A percentile compares a stretch with the other conserved stretches of the same genome.
Conservation (phyloP, 2,888 invertebrate species). For the Apeira syringaria region DNA sequence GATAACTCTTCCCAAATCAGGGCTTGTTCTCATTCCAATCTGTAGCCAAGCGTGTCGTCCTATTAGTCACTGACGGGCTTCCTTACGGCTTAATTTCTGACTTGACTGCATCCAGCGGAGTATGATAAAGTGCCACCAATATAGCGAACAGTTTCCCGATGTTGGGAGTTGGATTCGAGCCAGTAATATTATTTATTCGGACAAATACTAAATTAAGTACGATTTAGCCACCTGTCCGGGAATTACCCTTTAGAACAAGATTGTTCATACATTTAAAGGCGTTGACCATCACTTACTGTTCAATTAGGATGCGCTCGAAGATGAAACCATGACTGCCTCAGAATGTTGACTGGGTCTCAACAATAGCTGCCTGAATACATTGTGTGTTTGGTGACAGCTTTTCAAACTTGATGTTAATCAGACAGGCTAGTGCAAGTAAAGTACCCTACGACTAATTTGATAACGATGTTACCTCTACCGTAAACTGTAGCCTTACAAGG, state of each 20-base stretch:
- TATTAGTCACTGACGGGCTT: conserved; percentile 23
- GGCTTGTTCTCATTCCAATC: conserved; percentile 6
- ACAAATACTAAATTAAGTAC: conserved; percentile 40
- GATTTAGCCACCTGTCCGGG: neutral
- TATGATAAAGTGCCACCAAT: conserved; percentile 43
- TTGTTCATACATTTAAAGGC: too few species aligned
- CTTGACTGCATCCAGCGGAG: conserved; percentile 17
- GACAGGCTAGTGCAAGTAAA: too few species aligned
- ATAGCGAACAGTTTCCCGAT: conserved; percentile 44
- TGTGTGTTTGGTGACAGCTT: too few species aligned
- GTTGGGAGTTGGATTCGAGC: conserved; percentile 44
- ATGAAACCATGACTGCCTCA: too few species aligned
- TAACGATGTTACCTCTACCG: too few species aligned
- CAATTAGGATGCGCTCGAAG: too few species aligned
- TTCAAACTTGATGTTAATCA: too few species aligned
- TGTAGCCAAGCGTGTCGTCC: conserved; percentile 6
- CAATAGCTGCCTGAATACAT: too few species aligned
- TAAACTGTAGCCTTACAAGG: too few species aligned
- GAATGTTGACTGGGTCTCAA: too few species aligned
- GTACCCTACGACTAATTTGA: too few species aligned
- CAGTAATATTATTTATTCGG: conserved; percentile 57
- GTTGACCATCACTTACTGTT: too few species aligned
- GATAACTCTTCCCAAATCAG: neutral
- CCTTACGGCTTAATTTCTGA: conserved; percentile 23
- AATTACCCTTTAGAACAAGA: neutral